A percentile compares a stretch with the other conserved stretches of the same genome.
phyloP scores from a whole-genome alignment of 2,888 invertebrate species.

The Eupithecia exiguata region DNA sequence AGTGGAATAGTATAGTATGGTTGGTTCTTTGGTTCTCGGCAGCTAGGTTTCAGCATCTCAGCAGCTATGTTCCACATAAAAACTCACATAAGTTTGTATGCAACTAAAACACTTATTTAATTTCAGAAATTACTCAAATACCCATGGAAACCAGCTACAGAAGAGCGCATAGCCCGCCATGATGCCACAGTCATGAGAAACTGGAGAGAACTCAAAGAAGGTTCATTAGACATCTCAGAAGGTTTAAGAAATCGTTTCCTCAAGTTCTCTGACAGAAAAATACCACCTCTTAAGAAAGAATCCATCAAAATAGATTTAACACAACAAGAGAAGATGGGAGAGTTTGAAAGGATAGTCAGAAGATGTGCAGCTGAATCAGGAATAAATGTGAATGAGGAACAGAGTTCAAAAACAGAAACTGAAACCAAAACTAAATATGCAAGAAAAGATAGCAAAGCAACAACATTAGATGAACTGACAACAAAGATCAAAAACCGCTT shows the following conservation, averaged over 20 bases:
- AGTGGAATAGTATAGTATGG: too few relatives aligned
- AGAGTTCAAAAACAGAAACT: conserved; percentile 14
- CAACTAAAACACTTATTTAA: background rate
- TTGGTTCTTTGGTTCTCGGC: background rate
- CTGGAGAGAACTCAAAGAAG: conserved; percentile 86
- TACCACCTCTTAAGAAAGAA: conserved; percentile 70
- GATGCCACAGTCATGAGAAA: conserved; percentile 87
- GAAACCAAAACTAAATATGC: conserved; percentile 29
- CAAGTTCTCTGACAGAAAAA: conserved; percentile 86
- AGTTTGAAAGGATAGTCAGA: conserved; percentile 78
- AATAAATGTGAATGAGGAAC: conserved; percentile 19
- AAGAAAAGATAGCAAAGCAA: conserved; percentile 53
- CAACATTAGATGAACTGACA: conserved; percentile 71
- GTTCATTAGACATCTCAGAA: conserved; percentile 76
- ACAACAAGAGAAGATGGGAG: conserved; percentile 64
- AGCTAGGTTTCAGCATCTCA: background rate
- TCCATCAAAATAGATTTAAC: conserved; percentile 68
- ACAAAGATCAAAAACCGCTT: conserved; percentile 64
- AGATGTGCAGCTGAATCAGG: conserved; percentile 62
- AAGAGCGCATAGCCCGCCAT: conserved; percentile 84
- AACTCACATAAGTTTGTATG: background rate
- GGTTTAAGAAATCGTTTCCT: conserved; percentile 84
- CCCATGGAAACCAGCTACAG: conserved; percentile 85
- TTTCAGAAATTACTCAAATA: conserved; percentile 86
- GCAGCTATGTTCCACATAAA: background rate